These are phyloP conservation scores for Premnoplex brunnescens DNA, from an alignment of 2,797 vertebrate genomes.

Conservation along the genomic window DNA sequence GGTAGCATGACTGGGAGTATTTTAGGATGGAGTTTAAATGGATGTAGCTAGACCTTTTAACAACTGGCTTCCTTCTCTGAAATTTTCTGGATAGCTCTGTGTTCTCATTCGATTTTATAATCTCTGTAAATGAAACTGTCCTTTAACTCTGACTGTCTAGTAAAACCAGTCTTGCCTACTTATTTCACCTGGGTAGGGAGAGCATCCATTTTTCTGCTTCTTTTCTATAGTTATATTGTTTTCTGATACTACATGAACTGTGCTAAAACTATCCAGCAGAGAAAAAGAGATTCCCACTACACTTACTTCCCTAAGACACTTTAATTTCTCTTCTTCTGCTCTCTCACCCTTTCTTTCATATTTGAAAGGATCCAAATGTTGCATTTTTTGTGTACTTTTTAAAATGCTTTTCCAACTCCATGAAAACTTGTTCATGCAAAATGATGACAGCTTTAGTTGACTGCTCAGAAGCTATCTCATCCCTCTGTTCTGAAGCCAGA, in stretches of 20 bases:
- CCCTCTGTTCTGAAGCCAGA: not conserved
- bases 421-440: not conserved
- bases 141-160: not conserved
- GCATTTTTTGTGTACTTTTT: not conserved
- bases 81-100: not conserved
- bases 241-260: not conserved
- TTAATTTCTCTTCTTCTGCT: not conserved
- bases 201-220: not conserved
- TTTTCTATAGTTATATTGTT: not conserved
- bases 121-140: not conserved
- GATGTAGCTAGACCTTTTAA: not conserved
- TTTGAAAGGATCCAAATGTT: not conserved
- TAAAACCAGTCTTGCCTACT: slow-evolving; percentile 31
- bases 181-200: slow-evolving; percentile 17
- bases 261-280: not conserved
- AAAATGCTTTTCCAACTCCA: not conserved
- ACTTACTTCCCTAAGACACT: not conserved
- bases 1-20: not conserved
- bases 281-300: not conserved
- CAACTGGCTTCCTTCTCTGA: not conserved
- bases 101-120: slow-evolving; percentile 10
- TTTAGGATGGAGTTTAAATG: not conserved
- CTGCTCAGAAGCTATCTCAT: not conserved
- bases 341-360: not conserved
- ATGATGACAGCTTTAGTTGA: not conserved